Conservation (phyloP, 1,140 invertebrate species). For the Lepidotrigona ventralis region DNA sequence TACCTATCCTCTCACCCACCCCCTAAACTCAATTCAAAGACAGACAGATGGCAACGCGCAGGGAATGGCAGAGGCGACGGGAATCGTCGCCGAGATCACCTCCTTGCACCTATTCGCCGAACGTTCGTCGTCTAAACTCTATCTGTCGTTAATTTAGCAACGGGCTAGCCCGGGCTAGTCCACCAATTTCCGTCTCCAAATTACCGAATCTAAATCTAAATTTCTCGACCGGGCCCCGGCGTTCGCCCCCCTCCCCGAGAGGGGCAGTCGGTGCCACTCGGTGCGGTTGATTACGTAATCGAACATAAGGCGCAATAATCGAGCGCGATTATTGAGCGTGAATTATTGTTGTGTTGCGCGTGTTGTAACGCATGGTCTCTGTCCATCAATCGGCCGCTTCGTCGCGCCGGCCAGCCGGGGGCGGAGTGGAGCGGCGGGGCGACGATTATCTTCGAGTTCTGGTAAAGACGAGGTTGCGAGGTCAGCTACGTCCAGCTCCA, state of each 20-base stretch:
- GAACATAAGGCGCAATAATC: constrained; percentile 56
- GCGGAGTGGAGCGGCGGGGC: not conserved
- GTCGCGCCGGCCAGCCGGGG: too few species aligned
- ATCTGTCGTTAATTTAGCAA: constrained; percentile 70
- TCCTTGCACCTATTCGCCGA: constrained; percentile 43
- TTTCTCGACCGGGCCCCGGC: constrained; percentile 60
- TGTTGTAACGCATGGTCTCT: constrained; percentile 60
- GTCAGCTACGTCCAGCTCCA: constrained; percentile 39
- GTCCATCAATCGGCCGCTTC: constrained; percentile 45
- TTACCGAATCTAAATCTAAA: constrained; percentile 78
- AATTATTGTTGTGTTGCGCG: constrained; percentile 65
- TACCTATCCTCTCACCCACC: too few species aligned
- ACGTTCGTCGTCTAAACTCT: constrained; percentile 49
- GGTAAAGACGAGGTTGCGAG: constrained; percentile 52
- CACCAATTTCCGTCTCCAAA: constrained; percentile 77
- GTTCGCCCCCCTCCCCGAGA: not conserved
- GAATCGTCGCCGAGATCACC: not conserved
- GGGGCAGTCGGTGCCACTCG: constrained; percentile 11
- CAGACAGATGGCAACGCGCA: not conserved
- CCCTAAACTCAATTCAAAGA: constrained; percentile 1
- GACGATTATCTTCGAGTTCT: constrained; percentile 53
- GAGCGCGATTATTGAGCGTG: constrained; percentile 56
- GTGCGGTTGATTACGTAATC: constrained; percentile 48
- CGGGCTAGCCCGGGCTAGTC: constrained; percentile 58
- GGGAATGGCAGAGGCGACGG: too few species aligned